Percentiles rank a stretch among this genome's conserved stretches.
phyloP scores from a whole-genome alignment of 2,113 vertebrate species.

The Butorides virescens region DNA sequence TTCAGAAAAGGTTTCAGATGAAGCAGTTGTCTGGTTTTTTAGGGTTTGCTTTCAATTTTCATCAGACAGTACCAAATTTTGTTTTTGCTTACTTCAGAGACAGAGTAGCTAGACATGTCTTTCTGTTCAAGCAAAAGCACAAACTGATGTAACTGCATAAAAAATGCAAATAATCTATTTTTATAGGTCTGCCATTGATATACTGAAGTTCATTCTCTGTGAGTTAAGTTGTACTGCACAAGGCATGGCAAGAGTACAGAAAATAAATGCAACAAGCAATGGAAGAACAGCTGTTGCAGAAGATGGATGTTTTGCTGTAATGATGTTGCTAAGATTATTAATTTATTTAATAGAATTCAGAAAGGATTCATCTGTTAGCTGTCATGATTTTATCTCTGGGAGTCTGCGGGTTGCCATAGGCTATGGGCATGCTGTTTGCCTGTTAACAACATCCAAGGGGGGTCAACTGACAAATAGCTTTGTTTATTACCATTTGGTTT shows the following conservation, averaged over 20 bases:
- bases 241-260: constrained; percentile 3
- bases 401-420: constrained; percentile 45
- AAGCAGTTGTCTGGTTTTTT: not conserved
- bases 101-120: not conserved
- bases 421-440: constrained; percentile 55
- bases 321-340: constrained; percentile 71
- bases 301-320: constrained; percentile 70
- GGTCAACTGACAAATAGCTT: constrained; percentile 68
- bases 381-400: constrained; percentile 62
- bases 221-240: not conserved
- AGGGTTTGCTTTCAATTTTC: not conserved
- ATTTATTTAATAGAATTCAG: constrained; percentile 72
- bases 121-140: not conserved
- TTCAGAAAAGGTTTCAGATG: not conserved
- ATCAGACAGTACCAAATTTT: not conserved
- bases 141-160: not conserved
- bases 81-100: not conserved
- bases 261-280: constrained; percentile 33
- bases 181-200: not conserved
- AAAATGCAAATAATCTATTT: constrained; percentile 1
- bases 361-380: constrained; percentile 72
- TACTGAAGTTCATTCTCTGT: not conserved
- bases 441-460: constrained; percentile 60
- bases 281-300: constrained; percentile 62
- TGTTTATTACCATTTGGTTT: constrained; percentile 68